Evolutionary conservation across 2,888 invertebrate species (phyloP).

Genomic region (Polydrusus cervinus): DNA sequence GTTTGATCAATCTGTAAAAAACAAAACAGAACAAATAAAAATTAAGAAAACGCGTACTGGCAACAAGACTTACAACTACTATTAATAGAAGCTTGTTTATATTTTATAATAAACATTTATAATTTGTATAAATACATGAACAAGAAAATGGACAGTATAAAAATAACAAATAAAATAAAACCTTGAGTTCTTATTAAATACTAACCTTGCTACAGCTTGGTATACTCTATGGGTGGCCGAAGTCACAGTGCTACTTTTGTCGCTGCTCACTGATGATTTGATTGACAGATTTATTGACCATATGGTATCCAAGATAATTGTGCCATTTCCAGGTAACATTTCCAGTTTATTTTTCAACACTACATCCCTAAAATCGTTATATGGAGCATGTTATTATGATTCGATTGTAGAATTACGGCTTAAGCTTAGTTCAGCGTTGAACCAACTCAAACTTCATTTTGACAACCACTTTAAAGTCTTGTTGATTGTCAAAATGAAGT

Average conservation of each 20-base stretch:
- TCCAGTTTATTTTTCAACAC: constrained; percentile 93
- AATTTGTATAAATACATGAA: too few relatives aligned
- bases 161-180: background rate
- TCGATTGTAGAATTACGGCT: too few relatives aligned
- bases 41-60: too few relatives aligned
- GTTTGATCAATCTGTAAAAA: constrained; percentile 85
- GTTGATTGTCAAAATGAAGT: too few relatives aligned
- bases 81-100: too few relatives aligned
- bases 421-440: too few relatives aligned
- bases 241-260: constrained; percentile 78
- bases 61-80: too few relatives aligned
- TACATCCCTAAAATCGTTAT: constrained; percentile 80
- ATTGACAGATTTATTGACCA: constrained; percentile 84
- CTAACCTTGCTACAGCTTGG: constrained; percentile 50
- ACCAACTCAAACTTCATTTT: too few relatives aligned
- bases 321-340: constrained; percentile 95
- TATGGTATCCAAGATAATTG: constrained; percentile 93
- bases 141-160: background rate
- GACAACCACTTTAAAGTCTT: too few relatives aligned
- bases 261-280: constrained; percentile 67
- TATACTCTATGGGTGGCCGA: constrained; percentile 89
- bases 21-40: background rate
- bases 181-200: background rate
- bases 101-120: too few relatives aligned
- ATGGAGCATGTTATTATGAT: too few relatives aligned